Evolutionary conservation across 1,140 invertebrate species (phyloP).

Genomic region (Brachionus rubens): DNA sequence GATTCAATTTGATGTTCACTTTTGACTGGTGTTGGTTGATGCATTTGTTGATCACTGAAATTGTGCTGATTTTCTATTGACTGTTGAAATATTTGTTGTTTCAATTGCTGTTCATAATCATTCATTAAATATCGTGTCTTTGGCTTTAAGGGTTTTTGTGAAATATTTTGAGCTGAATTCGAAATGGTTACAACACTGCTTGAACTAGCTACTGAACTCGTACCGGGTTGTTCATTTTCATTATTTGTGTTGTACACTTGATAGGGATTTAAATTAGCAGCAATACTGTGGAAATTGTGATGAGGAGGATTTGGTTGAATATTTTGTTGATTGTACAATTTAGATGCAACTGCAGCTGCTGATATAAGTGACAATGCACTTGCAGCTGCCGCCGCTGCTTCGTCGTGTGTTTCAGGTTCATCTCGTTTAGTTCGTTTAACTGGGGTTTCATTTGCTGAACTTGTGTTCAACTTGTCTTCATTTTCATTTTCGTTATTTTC

Average conservation of each 20-base stretch:
- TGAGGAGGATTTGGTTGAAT: not conserved
- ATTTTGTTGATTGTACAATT: slow-evolving; percentile 36
- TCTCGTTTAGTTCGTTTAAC: slow-evolving; percentile 5
- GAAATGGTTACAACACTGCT: not conserved
- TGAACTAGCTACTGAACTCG: not conserved
- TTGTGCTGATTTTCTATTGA: not conserved
- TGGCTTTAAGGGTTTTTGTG: not conserved
- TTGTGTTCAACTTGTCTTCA: not conserved
- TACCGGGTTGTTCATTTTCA: not conserved
- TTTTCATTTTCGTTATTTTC: not conserved
- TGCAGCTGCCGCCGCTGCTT: slow-evolving; percentile 9
- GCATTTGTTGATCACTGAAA: not conserved
- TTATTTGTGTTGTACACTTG: not conserved
- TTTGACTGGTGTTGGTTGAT: too few relatives aligned
- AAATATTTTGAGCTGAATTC: too few relatives aligned
- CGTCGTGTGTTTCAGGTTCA: not conserved
- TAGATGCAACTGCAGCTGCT: slow-evolving; percentile 32
- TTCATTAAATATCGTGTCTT: not conserved
- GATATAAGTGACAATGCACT: slow-evolving; percentile 36
- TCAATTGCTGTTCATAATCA: slow-evolving; percentile 14
- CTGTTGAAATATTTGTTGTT: slow-evolving; percentile 23
- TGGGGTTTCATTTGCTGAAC: slow-evolving; percentile 11
- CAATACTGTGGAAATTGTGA: slow-evolving; percentile 2
- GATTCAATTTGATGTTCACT: not conserved
- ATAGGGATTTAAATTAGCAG: slow-evolving; percentile 2